Evolutionary conservation across 2,888 invertebrate species (phyloP), one percentile per base, ranked within the genome.

Genomic region (Drosophila affinis): DNA sequence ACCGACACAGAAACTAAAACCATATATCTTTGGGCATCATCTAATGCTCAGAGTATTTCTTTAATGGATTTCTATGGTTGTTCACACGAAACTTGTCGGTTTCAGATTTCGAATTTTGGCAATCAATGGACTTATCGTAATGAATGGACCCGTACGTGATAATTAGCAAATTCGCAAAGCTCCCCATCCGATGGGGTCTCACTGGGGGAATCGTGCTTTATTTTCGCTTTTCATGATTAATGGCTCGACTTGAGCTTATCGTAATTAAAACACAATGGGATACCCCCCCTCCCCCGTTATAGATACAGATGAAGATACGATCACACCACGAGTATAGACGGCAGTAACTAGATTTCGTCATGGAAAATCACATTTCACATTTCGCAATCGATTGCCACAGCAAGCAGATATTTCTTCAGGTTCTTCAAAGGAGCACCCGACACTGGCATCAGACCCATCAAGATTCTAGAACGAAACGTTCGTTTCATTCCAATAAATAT

Each of bases 101-200:
- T 3, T 14, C 6, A 45, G 18, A 47, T 59, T 72, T 59, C 58
- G 53, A n/a, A 53, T 46, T 67, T 72, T 49, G 55, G 34, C 52
- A 57, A 70, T 61, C 51, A 70, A 54, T 76, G 62, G 24, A 64
- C 29, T 54, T 53, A 62, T 55, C 68, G 64, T 56, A 68, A 61
- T 73, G 62, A 69, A 69, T 46, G 62, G 45, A 44, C 45, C 49
- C 49, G 63, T 71, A 81, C 82, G 87, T 78, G 79, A 72, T 83
- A 87, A 83, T 85, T 87, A 87, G 71, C 74, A 57, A 74, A 76
- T 87, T 83, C 68, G 85, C 82, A 72, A 57, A 57, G 56, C 72
- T 39, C 48, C 39, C 34, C 52, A 12, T 62, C 52, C 39, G 62
- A 49, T 44, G 49, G 34, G 4, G 34, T 4, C 54, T 34, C 56